These are phyloP conservation scores for Coracias cyanogaster DNA, from an alignment of 2,797 vertebrate species.

Conservation along the genomic window DNA sequence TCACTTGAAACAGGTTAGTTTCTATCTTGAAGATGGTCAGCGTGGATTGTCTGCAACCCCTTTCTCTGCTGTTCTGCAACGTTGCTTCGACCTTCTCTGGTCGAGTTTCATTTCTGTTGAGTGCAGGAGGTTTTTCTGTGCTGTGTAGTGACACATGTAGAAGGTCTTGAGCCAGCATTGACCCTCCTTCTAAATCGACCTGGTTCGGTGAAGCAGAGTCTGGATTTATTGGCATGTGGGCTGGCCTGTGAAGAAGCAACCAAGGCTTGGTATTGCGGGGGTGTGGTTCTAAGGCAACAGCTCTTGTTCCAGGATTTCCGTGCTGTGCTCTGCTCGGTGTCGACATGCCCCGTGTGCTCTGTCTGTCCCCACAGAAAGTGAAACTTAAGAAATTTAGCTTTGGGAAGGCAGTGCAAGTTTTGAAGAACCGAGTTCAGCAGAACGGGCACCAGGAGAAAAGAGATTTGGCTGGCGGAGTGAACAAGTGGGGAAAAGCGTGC, in stretches of 20 bases:
- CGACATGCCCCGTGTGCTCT: fast-evolving
- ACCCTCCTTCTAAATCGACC: neutral
- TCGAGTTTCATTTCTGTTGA: neutral
- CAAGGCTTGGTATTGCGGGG: neutral
- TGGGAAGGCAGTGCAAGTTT: neutral
- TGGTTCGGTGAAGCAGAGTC: neutral
- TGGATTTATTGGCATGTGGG: neutral
- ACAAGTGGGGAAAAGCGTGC: neutral
- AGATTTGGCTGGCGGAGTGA: neutral
- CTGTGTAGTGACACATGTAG: neutral
- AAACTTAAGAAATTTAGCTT: neutral
- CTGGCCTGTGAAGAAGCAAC: neutral
- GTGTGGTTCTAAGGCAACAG: neutral
- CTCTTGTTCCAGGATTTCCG: neutral
- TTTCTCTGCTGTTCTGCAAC: neutral
- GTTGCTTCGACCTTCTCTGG: neutral
- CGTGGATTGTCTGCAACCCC: neutral
- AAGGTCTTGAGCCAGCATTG: neutral
- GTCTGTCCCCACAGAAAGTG: neutral
- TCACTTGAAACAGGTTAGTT: neutral
- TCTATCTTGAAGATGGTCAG: neutral
- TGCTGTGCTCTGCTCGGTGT: neutral
- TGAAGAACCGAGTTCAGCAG: neutral
- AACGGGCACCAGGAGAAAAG: neutral
- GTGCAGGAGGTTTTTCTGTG: neutral